Base-by-base conservation (phyloP, 2,888 invertebrate species). In the Pyralis farinalis region DNA sequence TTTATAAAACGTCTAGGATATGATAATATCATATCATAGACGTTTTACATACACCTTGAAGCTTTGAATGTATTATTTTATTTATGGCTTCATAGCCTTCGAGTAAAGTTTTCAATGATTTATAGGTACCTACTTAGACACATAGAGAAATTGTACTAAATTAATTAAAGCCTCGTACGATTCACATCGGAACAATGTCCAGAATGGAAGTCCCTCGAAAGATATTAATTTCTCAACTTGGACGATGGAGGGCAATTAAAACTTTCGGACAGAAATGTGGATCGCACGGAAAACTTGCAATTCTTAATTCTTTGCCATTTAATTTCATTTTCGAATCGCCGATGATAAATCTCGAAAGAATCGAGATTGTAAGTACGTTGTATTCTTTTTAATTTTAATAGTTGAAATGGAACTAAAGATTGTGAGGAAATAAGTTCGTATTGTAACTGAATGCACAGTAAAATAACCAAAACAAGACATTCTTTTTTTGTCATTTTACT, bases 151-250 rank as follows among this genome's bases (percentile, higher is more conserved):
- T 25, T 25, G 25, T 8, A 46, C 47, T 53, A 52, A 62, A 62
- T 58, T 53, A 55, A 51, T 52, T 54, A 40, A 44, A 44, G 28
- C 39, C 53, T 53, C 51, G 48, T 49, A 48, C 52, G 47, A 55
- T 49, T 51, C 10, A 51, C 53, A 46, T 48, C 51, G 47, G 57
- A 63, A 65, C 59, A 67, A 58, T 66, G 64, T 67, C 59, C 57
- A 60, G 60, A 69, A 66, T 63, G 61, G 67, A 69, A 68, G 63
- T 65, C 60, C 55, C 58, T 58, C 55, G 62, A 65, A 70, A 71
- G 73, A 77, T 80, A 81, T 79, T 81, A 81, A 81, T 83, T 75
- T 81, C 71, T 61, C 68, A 77, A 74, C 64, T 79, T 62, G 62
- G 68, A 67, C 73, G 69, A 75, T 71, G 67, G 71, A 69, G 68